Evolutionary conservation across 2,797 vertebrate species (phyloP), one percentile per base, ranked within the genome.

Genomic region (Enteromius treurensis): DNA sequence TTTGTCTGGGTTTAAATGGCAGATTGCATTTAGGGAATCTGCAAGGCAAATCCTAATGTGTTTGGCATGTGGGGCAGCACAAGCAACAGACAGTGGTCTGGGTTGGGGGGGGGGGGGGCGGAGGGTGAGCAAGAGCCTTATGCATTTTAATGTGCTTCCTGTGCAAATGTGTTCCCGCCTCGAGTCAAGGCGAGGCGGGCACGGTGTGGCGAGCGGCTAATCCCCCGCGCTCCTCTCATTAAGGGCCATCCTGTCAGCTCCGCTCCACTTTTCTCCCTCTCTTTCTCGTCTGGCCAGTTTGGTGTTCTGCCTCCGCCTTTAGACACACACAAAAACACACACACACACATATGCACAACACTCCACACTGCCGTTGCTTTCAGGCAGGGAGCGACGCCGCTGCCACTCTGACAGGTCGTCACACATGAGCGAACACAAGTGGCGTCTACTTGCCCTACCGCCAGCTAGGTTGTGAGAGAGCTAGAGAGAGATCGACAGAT

Each of bases 1-100:
- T 96, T 96, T 95, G 95, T 96, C 95, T 96, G 95, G 94, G 93
- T 94, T 95, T 96, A 96, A 96, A 97, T 95, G 95, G 95, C 95
- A 94, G 95, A 95, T 95, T 95, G 94, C 95, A 94, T 95, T 95
- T 93, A 94, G 92, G 91, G 93, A 95, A 95, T 95, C 90, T 95
- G 95, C 95, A 94, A 96, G 94, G 95, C 95, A 96, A 95, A 94
- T 93, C 87, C 88, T 87, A 88, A 89, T 89, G 89, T 82, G 80
- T 87, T 90, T 89, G 89, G 87, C 88, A 89, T 82, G 84, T 81
- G 85, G 87, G 86, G 86, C 83, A 79, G 86, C 79, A 29, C 81
- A 68, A 77, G 74, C 84, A 89, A 82, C 84, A 89, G 88, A 89
- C 86, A 89, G 86, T 84, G 88, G 88, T 87, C 87, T 87, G n/a